These are phyloP conservation scores for Onychorhynchus coronatus DNA, from an alignment of 2,113 vertebrate genomes.

Conservation along the genomic window DNA sequence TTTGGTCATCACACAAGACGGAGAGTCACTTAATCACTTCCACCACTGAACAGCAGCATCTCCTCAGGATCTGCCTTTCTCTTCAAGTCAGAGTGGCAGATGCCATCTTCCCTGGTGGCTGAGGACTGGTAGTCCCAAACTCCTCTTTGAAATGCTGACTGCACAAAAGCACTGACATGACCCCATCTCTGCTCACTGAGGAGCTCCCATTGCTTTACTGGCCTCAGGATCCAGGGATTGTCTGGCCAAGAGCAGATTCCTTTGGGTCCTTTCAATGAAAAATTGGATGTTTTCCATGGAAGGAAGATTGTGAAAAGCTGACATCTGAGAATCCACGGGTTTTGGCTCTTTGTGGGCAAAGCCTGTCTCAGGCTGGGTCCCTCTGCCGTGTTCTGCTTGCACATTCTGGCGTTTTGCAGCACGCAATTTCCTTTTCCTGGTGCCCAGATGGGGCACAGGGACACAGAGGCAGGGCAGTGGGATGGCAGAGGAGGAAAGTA, in stretches of 20 bases:
- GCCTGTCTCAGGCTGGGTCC: background rate
- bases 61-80: background rate
- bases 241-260: background rate
- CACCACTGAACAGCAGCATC: rapidly evolving
- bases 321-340: background rate
- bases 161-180: background rate
- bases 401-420: background rate
- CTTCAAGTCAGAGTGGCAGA: background rate
- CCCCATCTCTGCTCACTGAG: background rate
- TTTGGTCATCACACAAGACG: rapidly evolving
- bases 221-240: background rate
- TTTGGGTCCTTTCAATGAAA: background rate
- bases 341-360: background rate
- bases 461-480: background rate
- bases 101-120: background rate
- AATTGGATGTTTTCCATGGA: background rate
- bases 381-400: rapidly evolving
- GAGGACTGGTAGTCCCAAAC: background rate
- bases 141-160: background rate
- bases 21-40: background rate
- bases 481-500: background rate
- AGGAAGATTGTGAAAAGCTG: background rate
- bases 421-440: background rate
- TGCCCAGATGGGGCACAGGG: background rate
- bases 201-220: background rate